phyloP scores from a whole-genome alignment of 2,113 vertebrate species.

The Cynopterus brachyotis region DNA sequence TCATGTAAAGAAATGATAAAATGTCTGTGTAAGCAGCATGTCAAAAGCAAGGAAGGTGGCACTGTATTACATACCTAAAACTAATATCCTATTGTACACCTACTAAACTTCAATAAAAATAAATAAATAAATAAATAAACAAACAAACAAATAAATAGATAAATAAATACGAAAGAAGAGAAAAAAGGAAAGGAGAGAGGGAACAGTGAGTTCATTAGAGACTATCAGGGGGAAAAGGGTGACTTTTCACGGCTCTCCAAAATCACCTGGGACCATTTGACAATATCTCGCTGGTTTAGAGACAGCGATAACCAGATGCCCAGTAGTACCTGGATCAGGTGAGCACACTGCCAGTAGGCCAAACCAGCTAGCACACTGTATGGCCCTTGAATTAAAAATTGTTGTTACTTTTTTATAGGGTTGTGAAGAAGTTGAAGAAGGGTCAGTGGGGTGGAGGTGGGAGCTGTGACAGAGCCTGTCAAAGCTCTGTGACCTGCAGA shows the following conservation, averaged over 20 bases:
- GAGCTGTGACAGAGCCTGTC: too few relatives aligned
- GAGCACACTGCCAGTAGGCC: rapidly evolving
- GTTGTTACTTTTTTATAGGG: background rate
- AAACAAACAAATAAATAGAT: background rate
- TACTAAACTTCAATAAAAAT: background rate
- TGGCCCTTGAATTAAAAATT: background rate
- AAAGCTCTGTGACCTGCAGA: background rate
- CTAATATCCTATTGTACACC: background rate
- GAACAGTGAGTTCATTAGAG: too few relatives aligned
- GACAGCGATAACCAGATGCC: rapidly evolving
- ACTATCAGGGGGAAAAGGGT: background rate
- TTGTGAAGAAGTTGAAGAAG: background rate
- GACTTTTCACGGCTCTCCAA: background rate
- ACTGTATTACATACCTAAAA: background rate
- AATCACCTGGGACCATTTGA: background rate
- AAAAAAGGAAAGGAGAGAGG: background rate
- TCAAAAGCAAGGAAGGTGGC: background rate
- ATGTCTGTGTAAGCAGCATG: background rate
- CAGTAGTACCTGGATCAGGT: background rate
- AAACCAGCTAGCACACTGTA: rapidly evolving
- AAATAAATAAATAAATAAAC: background rate
- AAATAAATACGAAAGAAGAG: too few relatives aligned
- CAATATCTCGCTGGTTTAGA: background rate
- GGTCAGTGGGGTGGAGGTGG: too few relatives aligned
- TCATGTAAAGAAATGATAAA: background rate